These are phyloP conservation scores for Malacoraja senta DNA, from an alignment of 2,797 vertebrate genomes.

Conservation along the genomic window DNA sequence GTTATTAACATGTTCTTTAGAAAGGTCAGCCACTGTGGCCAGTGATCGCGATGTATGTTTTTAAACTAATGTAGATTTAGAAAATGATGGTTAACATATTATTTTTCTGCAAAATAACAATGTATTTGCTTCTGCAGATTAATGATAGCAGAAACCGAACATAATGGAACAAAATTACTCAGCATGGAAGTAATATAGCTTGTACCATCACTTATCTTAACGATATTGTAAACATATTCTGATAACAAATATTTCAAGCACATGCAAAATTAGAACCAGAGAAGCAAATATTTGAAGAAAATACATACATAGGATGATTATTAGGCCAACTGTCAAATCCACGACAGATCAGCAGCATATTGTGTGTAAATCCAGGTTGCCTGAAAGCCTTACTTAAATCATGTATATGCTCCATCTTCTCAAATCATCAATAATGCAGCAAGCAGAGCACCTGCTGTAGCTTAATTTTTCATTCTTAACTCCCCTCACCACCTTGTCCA, in stretches of 20 bases:
- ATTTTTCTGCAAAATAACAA: slow-evolving; percentile 10
- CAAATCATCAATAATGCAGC: neutral
- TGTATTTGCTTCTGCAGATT: neutral
- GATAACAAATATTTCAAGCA: neutral
- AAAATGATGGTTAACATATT: neutral
- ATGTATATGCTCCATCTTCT: neutral
- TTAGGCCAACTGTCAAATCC: neutral
- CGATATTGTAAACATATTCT: neutral
- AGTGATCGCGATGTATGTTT: neutral
- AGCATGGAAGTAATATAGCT: neutral
- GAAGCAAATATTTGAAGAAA: neutral
- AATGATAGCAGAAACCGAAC: neutral
- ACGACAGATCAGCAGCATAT: neutral
- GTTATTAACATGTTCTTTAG: slow-evolving; percentile 6
- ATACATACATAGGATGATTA: neutral
- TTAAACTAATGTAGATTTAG: neutral
- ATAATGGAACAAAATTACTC: neutral
- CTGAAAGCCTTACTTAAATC: neutral
- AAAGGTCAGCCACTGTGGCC: neutral
- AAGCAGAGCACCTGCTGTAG: neutral
- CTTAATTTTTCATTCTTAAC: neutral
- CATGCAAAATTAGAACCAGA: neutral
- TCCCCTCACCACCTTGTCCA: neutral
- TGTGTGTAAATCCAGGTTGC: neutral
- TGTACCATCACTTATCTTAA: neutral